Evolutionary conservation across 2,113 vertebrate species (phyloP).

Genomic region (Mohoua ochrocephala): DNA sequence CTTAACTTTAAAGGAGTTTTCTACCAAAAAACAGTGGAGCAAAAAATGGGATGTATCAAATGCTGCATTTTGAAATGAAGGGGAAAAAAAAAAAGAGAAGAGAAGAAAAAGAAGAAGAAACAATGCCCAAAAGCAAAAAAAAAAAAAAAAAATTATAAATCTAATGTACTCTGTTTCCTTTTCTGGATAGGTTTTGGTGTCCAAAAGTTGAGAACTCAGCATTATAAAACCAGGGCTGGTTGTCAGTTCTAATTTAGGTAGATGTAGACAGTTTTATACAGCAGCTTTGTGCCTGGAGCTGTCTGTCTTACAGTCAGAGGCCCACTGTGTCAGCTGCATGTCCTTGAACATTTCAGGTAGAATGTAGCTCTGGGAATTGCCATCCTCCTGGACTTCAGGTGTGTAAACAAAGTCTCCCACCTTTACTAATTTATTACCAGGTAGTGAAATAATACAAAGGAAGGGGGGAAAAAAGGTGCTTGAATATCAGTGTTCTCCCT

Average conservation of each 20-base stretch:
- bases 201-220: slow-evolving; percentile 67
- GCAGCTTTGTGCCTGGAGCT: slow-evolving; percentile 78
- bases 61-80: background rate
- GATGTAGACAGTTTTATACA: slow-evolving; percentile 71
- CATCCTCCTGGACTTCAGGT: slow-evolving; percentile 54
- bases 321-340: slow-evolving; percentile 69
- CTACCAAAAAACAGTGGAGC: background rate
- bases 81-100: background rate
- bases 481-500: background rate
- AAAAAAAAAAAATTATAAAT: background rate
- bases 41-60: background rate
- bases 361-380: slow-evolving; percentile 59
- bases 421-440: slow-evolving; percentile 47
- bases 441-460: background rate
- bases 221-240: slow-evolving; percentile 63
- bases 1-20: background rate
- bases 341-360: slow-evolving; percentile 82
- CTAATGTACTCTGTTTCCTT: slow-evolving; percentile 30
- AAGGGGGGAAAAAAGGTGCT: rapidly evolving
- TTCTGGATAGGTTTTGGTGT: slow-evolving; percentile 59
- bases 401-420: slow-evolving; percentile 42
- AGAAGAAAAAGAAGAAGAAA: background rate
- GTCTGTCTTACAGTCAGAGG: slow-evolving; percentile 71
- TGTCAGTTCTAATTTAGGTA: slow-evolving; percentile 81
- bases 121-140: slow-evolving; percentile 41